A percentile compares a stretch with the other conserved stretches of the same genome.
Conservation (phyloP, 30 jellyfish, hydroid and myxozoan genomes). For the Rhopilema esculentum region DNA sequence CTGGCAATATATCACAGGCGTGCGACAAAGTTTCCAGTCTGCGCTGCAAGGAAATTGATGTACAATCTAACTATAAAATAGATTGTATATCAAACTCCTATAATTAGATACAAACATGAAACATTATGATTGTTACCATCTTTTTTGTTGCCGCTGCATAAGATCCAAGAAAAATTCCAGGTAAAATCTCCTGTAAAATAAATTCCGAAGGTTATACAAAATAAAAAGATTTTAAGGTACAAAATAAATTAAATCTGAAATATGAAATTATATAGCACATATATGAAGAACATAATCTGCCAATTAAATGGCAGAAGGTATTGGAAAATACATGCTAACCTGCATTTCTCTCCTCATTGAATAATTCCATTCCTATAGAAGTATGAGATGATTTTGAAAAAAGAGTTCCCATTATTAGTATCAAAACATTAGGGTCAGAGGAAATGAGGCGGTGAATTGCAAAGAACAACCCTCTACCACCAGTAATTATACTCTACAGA, state of each 20-base stretch:
- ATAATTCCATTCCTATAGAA: conserved; percentile 81
- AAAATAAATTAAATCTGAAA: not conserved
- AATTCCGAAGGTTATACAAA: not conserved
- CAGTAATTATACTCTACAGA: too few species aligned
- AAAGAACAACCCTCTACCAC: too few species aligned
- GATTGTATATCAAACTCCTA: not conserved
- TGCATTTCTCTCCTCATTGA: conserved; percentile 86
- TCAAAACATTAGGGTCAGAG: too few species aligned
- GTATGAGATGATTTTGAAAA: too few species aligned
- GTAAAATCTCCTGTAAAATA: conserved; percentile 75
- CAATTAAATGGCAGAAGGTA: too few species aligned
- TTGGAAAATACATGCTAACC: conserved; percentile 13
- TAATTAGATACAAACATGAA: not conserved
- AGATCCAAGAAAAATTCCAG: conserved; percentile 85
- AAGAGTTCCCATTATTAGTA: not conserved
- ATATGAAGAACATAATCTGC: too few species aligned
- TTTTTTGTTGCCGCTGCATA: conserved; percentile 82
- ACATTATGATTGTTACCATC: conserved; percentile 29
- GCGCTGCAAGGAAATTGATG: too few species aligned
- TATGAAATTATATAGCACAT: too few species aligned
- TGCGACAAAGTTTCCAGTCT: too few species aligned
- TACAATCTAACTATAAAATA: not conserved
- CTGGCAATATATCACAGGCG: too few species aligned
- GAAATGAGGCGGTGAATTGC: too few species aligned
- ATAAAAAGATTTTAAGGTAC: not conserved